Percentiles rank a stretch among this genome's conserved stretches.
phyloP scores from a whole-genome alignment of 1,140 invertebrate genomes.

The Hylaeus anthracinus region DNA sequence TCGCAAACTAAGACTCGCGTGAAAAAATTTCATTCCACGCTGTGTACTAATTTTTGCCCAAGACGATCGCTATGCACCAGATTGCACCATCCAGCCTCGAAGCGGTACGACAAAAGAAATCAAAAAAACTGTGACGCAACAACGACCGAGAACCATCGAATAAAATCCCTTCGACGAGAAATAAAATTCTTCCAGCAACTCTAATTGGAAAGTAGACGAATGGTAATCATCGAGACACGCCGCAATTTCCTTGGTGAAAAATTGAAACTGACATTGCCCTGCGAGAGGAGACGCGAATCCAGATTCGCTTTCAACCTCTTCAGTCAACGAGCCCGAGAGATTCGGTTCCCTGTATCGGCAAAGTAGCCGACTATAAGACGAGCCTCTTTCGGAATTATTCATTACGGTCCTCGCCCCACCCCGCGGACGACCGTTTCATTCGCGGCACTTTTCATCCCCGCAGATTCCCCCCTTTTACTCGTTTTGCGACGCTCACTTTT shows the following conservation, averaged over 20 bases:
- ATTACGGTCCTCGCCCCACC: slow-evolving; percentile 65
- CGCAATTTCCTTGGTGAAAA: slow-evolving; percentile 13
- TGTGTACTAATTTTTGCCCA: not conserved
- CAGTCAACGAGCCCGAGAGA: slow-evolving; percentile 16
- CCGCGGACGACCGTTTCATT: not conserved
- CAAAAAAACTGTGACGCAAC: too few species aligned
- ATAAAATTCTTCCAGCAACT: too few species aligned
- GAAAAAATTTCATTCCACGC: too few species aligned
- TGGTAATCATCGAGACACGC: not conserved
- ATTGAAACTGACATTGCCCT: slow-evolving; percentile 24
- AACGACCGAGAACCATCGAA: not conserved
- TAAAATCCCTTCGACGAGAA: too few species aligned
- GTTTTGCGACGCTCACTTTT: slow-evolving; percentile 69
- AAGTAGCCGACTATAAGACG: slow-evolving; percentile 64
- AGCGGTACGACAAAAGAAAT: too few species aligned
- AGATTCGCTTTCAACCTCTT: slow-evolving; percentile 47
- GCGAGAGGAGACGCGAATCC: slow-evolving; percentile 25
- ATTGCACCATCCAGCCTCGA: too few species aligned
- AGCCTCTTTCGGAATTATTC: slow-evolving; percentile 76
- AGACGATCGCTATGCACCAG: too few species aligned
- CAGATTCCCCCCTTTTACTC: slow-evolving; percentile 47
- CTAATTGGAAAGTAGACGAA: too few species aligned
- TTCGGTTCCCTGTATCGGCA: slow-evolving; percentile 59
- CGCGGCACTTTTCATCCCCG: slow-evolving; percentile 58
- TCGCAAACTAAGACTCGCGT: too few species aligned